These are phyloP conservation scores for Varanus salvator DNA, from an alignment of 2,113 vertebrate species.

Conservation along the genomic window DNA sequence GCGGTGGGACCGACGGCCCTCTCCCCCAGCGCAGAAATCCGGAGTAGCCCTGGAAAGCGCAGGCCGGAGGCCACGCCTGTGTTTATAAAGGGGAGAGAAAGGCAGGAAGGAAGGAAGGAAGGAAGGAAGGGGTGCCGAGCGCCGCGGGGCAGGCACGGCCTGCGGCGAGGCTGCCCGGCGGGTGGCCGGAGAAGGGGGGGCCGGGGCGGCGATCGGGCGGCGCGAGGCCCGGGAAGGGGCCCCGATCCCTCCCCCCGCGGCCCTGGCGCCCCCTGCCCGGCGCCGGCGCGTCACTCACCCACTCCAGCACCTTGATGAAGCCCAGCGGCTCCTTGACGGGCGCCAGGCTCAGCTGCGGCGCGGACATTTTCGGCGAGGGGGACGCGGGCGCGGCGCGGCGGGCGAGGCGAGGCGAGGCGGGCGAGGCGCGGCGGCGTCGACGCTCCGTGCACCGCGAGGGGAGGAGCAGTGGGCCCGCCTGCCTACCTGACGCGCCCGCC, in stretches of 20 bases:
- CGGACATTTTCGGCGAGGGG: constrained; percentile 13
- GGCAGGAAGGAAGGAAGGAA: not conserved
- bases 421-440: not conserved
- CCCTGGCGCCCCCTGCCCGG: not conserved
- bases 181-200: not conserved
- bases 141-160: not conserved
- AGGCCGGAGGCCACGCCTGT: constrained; percentile 21
- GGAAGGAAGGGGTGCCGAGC: not conserved
- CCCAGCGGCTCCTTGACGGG: constrained; percentile 32
- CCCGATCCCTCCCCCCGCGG: too few relatives aligned
- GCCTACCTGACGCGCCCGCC: constrained; percentile 2
- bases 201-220: not conserved
- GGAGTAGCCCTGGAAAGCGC: not conserved
- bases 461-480: not conserved
- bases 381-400: not conserved
- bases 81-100: not conserved
- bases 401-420: too few relatives aligned
- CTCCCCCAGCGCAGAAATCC: not conserved
- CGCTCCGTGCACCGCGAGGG: not conserved
- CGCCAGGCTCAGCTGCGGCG: constrained; percentile 5
- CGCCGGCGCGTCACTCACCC: not conserved
- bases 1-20: not conserved
- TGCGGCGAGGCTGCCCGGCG: not conserved
- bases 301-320: constrained; percentile 29
- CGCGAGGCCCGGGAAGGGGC: not conserved